phyloP scores from a whole-genome alignment of 2,113 vertebrate genomes.

The Pyrgilauda ruficollis region DNA sequence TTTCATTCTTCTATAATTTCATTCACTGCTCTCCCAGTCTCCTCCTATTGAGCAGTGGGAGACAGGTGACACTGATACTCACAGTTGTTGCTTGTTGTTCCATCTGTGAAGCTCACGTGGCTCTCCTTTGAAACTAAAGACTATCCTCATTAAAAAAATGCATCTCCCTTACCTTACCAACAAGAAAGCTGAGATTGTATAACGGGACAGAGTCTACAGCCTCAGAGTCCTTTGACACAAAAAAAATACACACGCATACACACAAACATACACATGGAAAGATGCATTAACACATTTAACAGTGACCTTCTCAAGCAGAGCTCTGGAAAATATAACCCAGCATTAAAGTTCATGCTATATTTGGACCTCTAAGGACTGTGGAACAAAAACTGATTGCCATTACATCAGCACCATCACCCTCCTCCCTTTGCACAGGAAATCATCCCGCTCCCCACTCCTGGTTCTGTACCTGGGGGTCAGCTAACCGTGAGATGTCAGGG shows the following conservation, averaged over 20 bases:
- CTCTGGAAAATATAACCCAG: constrained; percentile 41
- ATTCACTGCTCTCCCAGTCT: not conserved
- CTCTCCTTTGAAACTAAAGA: constrained; percentile 60
- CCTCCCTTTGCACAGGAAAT: not conserved
- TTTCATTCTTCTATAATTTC: not conserved
- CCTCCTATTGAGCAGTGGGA: not conserved
- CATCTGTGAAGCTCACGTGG: constrained; percentile 41
- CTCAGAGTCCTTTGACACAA: constrained; percentile 62
- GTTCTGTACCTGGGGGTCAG: constrained; percentile 88
- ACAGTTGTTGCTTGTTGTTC: constrained; percentile 49
- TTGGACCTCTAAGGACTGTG: not conserved
- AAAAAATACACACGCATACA: constrained; percentile 51
- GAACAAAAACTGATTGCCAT: not conserved
- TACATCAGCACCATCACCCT: not conserved
- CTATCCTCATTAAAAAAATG: constrained; percentile 32
- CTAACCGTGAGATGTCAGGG: constrained; percentile 87
- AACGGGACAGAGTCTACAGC: constrained; percentile 66
- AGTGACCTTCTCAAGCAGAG: constrained; percentile 29
- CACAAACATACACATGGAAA: constrained; percentile 43
- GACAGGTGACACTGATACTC: constrained; percentile 46
- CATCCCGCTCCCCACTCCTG: not conserved
- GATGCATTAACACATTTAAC: constrained; percentile 14
- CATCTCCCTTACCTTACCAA: constrained; percentile 70
- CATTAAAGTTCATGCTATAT: not conserved
- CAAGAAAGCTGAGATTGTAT: constrained; percentile 70